Conservation (phyloP, 2,797 vertebrate genomes). For the Tapirus indicus region DNA sequence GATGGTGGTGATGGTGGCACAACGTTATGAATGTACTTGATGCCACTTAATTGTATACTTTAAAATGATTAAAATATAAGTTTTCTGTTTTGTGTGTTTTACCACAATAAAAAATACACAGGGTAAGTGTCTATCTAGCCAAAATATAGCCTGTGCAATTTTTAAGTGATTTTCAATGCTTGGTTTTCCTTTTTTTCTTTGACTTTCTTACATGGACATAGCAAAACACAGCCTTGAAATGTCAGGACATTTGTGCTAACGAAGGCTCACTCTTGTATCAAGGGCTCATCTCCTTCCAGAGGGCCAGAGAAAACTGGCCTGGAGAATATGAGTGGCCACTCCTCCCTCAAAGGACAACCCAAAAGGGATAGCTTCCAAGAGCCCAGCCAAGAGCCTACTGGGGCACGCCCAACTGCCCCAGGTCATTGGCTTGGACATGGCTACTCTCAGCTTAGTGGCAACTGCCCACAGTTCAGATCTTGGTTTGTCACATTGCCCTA, state of each 20-base stretch:
- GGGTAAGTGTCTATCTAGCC: neutral
- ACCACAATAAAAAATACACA: neutral
- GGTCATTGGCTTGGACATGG: neutral
- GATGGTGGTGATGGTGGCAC: neutral
- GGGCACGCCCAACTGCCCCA: neutral
- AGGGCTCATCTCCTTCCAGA: neutral
- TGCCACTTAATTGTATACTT: neutral
- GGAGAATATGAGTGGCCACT: neutral
- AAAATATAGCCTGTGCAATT: neutral
- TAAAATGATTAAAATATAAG: neutral
- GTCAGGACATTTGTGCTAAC: neutral
- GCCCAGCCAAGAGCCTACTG: neutral
- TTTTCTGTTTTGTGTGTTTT: neutral
- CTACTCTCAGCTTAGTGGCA: neutral
- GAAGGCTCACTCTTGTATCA: neutral
- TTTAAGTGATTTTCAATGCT: neutral
- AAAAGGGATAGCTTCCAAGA: neutral
- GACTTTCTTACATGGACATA: neutral
- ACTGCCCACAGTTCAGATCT: neutral
- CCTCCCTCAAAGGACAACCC: neutral
- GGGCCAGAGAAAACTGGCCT: neutral
- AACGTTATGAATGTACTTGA: neutral
- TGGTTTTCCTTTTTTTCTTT: neutral
- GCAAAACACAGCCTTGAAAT: neutral
- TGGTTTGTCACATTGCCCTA: neutral